These are phyloP conservation scores for Phymatocera aterrima DNA, from an alignment of 2,888 invertebrate genomes.

Conservation along the genomic window DNA sequence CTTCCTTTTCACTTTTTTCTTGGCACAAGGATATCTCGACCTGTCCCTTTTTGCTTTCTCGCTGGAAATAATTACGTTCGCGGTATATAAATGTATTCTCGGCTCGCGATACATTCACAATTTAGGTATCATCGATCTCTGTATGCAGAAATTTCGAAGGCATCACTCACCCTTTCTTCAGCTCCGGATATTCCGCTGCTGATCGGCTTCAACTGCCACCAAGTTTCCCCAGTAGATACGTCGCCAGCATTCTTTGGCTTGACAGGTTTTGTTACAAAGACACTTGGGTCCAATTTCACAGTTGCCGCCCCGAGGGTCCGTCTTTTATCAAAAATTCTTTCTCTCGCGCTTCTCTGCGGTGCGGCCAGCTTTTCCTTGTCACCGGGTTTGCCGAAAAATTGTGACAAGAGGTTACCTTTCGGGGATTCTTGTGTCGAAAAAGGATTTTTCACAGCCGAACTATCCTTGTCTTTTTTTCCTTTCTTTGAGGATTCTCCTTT, in stretches of 20 bases:
- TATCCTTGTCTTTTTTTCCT: constrained; percentile 62
- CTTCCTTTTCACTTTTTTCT: constrained; percentile 79
- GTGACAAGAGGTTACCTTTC: constrained; percentile 73
- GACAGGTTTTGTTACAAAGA: constrained; percentile 80
- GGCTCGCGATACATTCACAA: background rate
- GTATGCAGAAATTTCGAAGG: background rate
- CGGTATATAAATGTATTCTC: no score
- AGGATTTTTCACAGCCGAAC: constrained; percentile 51
- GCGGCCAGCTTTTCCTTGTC: constrained; percentile 76
- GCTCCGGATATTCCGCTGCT: constrained; percentile 80
- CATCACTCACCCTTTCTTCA: constrained; percentile 74
- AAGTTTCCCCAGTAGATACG: constrained; percentile 83
- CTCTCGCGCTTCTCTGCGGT: constrained; percentile 75
- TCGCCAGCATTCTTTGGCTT: constrained; percentile 75
- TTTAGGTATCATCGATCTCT: no score
- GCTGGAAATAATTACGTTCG: constrained; percentile 73
- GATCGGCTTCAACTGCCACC: constrained; percentile 82
- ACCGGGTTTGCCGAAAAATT: constrained; percentile 76
- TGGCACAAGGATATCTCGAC: constrained; percentile 81
- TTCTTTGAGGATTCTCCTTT: constrained; percentile 72
- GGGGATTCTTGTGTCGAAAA: constrained; percentile 69
- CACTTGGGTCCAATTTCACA: constrained; percentile 81
- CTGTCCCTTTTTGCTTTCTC: constrained; percentile 83
- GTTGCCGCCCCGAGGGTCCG: constrained; percentile 83
- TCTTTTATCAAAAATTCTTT: constrained; percentile 79